Evolutionary conservation across 2,113 vertebrate genomes (phyloP).

Genomic region (Platanista minor): DNA sequence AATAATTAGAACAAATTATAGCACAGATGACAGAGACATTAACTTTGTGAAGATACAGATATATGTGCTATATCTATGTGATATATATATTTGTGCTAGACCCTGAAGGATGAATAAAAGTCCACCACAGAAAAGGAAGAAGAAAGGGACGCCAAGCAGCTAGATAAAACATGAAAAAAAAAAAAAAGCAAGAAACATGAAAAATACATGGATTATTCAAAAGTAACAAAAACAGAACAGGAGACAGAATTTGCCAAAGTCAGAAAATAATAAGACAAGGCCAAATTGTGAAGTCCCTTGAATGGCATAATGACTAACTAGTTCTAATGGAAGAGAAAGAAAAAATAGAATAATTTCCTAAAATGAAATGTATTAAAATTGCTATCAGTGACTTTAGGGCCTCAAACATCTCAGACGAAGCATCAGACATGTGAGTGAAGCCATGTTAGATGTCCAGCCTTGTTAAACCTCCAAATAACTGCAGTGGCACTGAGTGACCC

Average conservation of each 20-base stretch:
- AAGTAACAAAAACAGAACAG: not conserved
- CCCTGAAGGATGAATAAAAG: not conserved
- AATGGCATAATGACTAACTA: not conserved
- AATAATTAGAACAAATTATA: not conserved
- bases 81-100: not conserved
- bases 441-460: not conserved
- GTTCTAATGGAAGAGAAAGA: not conserved
- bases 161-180: not conserved
- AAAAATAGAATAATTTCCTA: not conserved
- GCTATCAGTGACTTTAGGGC: not conserved
- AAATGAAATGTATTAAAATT: not conserved
- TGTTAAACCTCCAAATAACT: not conserved
- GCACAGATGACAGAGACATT: not conserved
- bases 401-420: not conserved
- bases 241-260: not conserved
- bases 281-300: not conserved
- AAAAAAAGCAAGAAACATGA: not conserved
- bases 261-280: not conserved
- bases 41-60: not conserved
- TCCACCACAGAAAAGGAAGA: not conserved
- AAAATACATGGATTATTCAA: not conserved
- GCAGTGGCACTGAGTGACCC: not conserved
- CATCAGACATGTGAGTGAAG: not conserved
- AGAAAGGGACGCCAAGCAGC: not conserved
- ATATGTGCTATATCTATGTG: not conserved